phyloP scores from a whole-genome alignment of 2,113 vertebrate genomes.

The Tiliqua scincoides region DNA sequence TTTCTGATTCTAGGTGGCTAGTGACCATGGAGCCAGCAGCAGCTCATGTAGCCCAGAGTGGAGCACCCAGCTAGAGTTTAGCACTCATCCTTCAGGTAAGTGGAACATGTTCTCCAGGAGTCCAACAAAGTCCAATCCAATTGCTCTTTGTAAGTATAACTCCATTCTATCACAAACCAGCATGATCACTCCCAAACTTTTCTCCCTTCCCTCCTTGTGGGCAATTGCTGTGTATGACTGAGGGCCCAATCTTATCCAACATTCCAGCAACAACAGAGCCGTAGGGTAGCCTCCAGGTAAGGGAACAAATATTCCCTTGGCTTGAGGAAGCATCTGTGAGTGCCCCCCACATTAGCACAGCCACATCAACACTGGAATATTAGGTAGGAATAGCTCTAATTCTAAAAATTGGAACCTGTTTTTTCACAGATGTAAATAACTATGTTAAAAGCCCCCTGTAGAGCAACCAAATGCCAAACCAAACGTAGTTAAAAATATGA shows the following conservation, averaged over 20 bases:
- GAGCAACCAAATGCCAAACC: background rate
- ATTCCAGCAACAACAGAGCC: too few species aligned
- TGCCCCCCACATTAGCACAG: too few species aligned
- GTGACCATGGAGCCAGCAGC: conserved; percentile 87
- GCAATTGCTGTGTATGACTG: background rate
- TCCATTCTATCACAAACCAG: background rate
- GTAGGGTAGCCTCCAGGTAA: too few species aligned
- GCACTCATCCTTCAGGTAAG: conserved; percentile 84
- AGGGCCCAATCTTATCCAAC: too few species aligned
- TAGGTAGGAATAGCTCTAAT: too few species aligned
- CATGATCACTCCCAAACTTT: background rate
- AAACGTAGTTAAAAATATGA: background rate
- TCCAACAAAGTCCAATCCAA: background rate
- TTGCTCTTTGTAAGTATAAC: background rate
- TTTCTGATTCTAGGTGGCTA: conserved; percentile 80
- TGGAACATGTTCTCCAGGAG: background rate
- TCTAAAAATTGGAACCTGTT: background rate
- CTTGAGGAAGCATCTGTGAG: too few species aligned
- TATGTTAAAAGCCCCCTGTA: background rate
- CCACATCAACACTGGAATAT: too few species aligned
- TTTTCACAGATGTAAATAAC: background rate
- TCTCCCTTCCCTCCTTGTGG: background rate
- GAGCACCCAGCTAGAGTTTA: conserved; percentile 91
- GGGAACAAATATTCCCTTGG: too few species aligned
- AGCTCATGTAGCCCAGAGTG: conserved; percentile 96